Percentiles rank a stretch among this genome's conserved stretches.
Evolutionary conservation across 2,113 vertebrate species (phyloP).

Genomic region (Cheirogaleus medius): DNA sequence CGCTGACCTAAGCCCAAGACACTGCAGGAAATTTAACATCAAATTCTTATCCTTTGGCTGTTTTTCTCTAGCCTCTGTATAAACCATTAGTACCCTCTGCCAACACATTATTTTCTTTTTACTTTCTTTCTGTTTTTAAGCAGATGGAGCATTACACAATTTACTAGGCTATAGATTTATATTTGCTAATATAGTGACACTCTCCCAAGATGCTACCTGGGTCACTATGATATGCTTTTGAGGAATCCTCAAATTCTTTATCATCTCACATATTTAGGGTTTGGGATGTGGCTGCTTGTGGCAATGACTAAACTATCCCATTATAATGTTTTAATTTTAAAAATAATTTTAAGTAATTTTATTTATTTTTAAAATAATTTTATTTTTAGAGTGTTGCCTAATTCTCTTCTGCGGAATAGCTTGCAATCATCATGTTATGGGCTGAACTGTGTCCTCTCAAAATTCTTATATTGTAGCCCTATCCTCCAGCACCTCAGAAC

Average conservation of each 20-base stretch:
- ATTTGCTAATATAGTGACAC: background rate
- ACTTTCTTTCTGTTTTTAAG: background rate
- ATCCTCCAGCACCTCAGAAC: background rate
- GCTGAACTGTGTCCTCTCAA: background rate
- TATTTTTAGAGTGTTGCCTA: background rate
- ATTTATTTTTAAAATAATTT: background rate
- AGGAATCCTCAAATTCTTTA: background rate
- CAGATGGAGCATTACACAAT: background rate
- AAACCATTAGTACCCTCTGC: background rate
- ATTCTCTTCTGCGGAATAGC: background rate
- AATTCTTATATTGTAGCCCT: background rate
- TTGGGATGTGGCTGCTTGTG: background rate
- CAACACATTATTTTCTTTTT: background rate
- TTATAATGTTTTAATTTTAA: background rate
- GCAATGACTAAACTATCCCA: background rate
- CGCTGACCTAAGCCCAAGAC: background rate
- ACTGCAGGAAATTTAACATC: background rate
- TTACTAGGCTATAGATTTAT: background rate
- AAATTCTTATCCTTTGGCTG: background rate
- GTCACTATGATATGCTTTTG: background rate
- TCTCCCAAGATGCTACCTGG: background rate
- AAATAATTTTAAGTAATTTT: background rate
- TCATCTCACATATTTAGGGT: background rate
- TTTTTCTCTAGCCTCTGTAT: background rate
- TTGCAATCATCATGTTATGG: background rate